Evolutionary conservation across 92 coral and sea anemone genomes (phyloP).

Genomic region (Umimayanthus chanpuru): DNA sequence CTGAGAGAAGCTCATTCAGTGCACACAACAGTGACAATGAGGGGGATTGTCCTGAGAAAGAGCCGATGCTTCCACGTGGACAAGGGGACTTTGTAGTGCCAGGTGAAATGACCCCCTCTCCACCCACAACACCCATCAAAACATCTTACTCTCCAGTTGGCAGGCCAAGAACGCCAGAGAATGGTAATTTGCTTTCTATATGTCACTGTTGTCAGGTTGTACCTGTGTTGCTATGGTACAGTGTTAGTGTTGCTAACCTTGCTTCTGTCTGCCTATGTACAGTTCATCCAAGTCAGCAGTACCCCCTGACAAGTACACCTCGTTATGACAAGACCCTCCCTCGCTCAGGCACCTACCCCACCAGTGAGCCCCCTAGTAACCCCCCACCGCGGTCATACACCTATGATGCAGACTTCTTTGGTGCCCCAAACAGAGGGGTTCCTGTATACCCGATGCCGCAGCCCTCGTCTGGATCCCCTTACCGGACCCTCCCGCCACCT

Average conservation of each 20-base stretch:
- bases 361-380: conserved; percentile 47
- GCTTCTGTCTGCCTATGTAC: not conserved
- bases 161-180: conserved; percentile 65
- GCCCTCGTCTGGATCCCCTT: conserved; percentile 46
- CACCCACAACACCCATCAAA: conserved; percentile 67
- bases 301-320: conserved; percentile 83
- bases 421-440: conserved; percentile 46
- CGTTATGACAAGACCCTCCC: conserved; percentile 61
- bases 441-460: conserved; percentile 44
- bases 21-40: conserved; percentile 70
- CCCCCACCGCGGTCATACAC: conserved; percentile 74
- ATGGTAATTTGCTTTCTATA: conserved; percentile 48
- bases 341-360: conserved; percentile 67
- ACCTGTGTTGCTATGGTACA: not conserved
- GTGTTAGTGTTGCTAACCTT: too few species aligned
- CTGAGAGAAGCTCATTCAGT: conserved; percentile 77
- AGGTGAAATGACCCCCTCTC: conserved; percentile 62
- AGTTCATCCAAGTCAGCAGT: conserved; percentile 13
- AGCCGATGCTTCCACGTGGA: conserved; percentile 69
- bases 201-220: not conserved
- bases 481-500: conserved; percentile 44
- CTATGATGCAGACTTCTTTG: conserved; percentile 76
- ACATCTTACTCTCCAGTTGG: conserved; percentile 69
- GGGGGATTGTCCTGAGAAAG: conserved; percentile 53
- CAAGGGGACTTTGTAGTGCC: conserved; percentile 54